Percentiles rank a stretch among this genome's conserved stretches.
Evolutionary conservation across 2,888 invertebrate species (phyloP).

Genomic region (Zootermopsis nevadensis): DNA sequence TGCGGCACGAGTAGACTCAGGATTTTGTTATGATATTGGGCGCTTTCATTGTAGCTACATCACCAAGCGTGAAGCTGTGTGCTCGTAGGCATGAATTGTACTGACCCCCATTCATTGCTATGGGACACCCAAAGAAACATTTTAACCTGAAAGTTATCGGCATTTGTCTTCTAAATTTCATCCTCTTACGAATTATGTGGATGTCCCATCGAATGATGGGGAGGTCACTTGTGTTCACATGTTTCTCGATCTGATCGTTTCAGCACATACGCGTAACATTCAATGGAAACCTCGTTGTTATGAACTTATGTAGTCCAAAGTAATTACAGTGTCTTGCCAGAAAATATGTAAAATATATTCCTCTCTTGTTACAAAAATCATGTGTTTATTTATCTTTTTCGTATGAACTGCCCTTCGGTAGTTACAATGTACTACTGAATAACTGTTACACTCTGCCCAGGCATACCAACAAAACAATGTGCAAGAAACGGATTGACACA

Average conservation of each 20-base stretch:
- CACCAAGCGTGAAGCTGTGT: background rate
- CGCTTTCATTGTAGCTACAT: background rate
- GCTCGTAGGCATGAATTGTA: background rate
- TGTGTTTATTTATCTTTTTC: background rate
- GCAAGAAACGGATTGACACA: too few relatives aligned
- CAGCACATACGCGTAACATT: constrained; percentile 28
- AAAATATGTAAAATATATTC: constrained; percentile 36
- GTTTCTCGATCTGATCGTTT: constrained; percentile 17
- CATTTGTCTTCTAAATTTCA: background rate
- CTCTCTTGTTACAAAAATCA: background rate
- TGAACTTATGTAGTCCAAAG: constrained; percentile 30
- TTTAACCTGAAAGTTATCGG: background rate
- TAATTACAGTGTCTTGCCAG: constrained; percentile 37
- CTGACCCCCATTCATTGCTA: background rate
- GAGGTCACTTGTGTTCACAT: background rate
- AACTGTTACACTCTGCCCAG: too few relatives aligned
- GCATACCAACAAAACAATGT: too few relatives aligned
- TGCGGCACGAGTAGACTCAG: too few relatives aligned
- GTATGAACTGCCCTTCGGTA: background rate
- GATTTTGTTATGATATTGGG: too few relatives aligned
- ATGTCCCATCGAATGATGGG: background rate
- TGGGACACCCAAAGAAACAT: background rate
- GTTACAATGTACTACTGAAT: background rate
- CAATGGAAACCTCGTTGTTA: constrained; percentile 35
- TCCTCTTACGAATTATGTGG: background rate